Percentiles rank a stretch among this genome's conserved stretches.
These are phyloP conservation scores for Aix galericulata DNA, from an alignment of 2,113 vertebrate genomes.

Conservation along the genomic window DNA sequence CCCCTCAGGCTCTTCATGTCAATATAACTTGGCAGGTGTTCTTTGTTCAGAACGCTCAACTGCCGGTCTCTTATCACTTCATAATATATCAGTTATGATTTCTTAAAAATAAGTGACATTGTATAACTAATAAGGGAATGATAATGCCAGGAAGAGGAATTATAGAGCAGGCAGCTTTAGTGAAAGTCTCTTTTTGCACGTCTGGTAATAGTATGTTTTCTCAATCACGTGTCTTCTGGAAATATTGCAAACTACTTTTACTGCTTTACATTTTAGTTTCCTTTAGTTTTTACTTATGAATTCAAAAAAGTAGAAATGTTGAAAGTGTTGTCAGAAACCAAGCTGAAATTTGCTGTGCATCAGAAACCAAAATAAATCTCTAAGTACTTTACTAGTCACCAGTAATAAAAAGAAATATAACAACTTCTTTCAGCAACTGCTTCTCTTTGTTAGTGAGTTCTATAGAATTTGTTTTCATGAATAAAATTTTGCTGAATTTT, in stretches of 20 bases:
- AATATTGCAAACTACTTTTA: background rate
- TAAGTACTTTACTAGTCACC: background rate
- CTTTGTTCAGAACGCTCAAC: background rate
- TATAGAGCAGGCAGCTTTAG: background rate
- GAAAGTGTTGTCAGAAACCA: background rate
- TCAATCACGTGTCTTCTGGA: background rate
- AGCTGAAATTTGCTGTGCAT: background rate
- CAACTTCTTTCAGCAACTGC: background rate
- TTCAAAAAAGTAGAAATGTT: background rate
- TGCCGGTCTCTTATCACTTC: background rate
- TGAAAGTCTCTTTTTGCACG: background rate
- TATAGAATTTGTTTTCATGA: background rate
- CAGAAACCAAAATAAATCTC: background rate
- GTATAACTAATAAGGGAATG: background rate
- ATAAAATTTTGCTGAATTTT: background rate
- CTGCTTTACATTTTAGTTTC: background rate
- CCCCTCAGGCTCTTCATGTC: background rate
- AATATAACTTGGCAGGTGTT: background rate
- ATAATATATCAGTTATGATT: background rate
- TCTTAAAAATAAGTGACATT: background rate
- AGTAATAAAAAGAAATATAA: background rate
- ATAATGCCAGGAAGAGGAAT: background rate
- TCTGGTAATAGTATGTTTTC: background rate
- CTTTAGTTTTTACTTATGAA: background rate
- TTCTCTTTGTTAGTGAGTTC: background rate